Base-by-base conservation (phyloP, 2,888 invertebrate species). In the Mimas tiliae region DNA sequence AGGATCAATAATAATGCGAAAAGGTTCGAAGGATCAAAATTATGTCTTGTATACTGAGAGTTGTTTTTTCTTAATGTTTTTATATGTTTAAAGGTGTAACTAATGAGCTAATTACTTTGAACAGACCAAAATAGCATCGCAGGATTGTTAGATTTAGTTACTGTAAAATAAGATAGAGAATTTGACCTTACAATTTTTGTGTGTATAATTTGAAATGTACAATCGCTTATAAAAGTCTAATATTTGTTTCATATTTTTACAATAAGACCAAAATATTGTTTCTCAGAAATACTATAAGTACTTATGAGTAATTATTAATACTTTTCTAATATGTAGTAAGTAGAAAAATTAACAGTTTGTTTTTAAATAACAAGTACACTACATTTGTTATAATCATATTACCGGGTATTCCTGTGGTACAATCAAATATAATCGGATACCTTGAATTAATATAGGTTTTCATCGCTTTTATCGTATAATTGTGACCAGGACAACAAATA, bases 141-240 rank as follows among this genome's bases (percentile, higher is more conserved):
- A 53, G 63, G 52, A 68, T 62, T 9, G 19, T 19, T 65, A 67
- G 65, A 45, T 66, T 65, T 38, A 68, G 58, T 64, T 74, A 66
- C 63, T 70, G 67, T 71, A 63, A 70, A 63, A 42, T 67, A 65
- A 48, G 64, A 69, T 58, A 64, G 65, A 68, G 53, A 67, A 45
- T 53, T 65, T 64, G 47, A 64, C 64, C 70, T 67, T 70, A 64
- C 67, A 14, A 21, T 42, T 48, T 14, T 45, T 42, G 55, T 67
- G 63, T 65, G 34, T 66, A 62, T 64, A 66, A 55, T 38, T 58
- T 58, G 0, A 0, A 58, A 58, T 42, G 58, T 11, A 42, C 42
- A 58, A 19, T 58, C 38, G 58, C 58, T 58, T 19, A 12, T 42
- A 19, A 58, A 58, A 8, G 16, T 55, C 6, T 27, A 6, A 45